Evolutionary conservation across 2,888 invertebrate species (phyloP).

Genomic region (Oligia strigilis): DNA sequence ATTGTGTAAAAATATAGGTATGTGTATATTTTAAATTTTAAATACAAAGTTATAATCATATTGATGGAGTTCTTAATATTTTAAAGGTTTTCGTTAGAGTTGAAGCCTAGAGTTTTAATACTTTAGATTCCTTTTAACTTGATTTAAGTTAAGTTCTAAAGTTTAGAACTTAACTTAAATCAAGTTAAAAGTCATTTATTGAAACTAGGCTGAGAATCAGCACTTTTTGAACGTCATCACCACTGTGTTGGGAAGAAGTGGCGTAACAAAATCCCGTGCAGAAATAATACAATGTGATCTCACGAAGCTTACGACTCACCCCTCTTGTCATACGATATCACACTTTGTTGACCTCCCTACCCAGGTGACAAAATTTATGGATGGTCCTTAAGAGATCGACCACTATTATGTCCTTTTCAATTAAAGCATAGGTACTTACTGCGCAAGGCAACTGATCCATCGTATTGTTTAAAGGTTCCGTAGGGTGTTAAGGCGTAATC

Average conservation of each 20-base stretch:
- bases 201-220: background rate
- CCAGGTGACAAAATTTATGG: background rate
- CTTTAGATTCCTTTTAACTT: too few relatives aligned
- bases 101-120: background rate
- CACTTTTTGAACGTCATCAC: background rate
- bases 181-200: background rate
- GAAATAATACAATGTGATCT: background rate
- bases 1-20: background rate
- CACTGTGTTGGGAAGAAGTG: background rate
- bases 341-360: background rate
- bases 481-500: background rate
- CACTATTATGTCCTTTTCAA: background rate
- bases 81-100: background rate
- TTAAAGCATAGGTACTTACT: constrained; percentile 5
- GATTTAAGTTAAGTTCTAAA: too few relatives aligned
- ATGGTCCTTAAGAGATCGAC: background rate
- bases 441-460: constrained; percentile 20
- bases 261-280: background rate
- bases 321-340: background rate
- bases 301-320: background rate
- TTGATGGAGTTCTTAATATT: background rate
- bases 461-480: background rate
- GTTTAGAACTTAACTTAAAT: background rate
- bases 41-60: background rate
- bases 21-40: too few relatives aligned